phyloP scores from a whole-genome alignment of 2,888 invertebrate species.

The Sicus ferrugineus region DNA sequence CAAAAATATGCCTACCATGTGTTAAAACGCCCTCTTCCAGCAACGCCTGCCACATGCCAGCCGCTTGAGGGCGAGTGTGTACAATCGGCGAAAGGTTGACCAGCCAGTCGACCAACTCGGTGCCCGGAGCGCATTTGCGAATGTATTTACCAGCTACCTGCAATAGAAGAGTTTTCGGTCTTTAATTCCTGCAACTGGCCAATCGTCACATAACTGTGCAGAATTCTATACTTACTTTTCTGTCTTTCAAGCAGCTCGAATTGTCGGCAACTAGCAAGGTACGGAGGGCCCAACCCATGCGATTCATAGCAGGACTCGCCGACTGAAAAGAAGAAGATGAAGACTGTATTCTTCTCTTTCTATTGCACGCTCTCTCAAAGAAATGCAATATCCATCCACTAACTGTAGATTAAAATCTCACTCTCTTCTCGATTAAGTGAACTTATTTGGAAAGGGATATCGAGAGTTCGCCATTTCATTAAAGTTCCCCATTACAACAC shows the following conservation, averaged over 20 bases:
- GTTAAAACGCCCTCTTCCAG: constrained; percentile 81
- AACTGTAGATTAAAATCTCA: no score
- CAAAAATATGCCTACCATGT: constrained; percentile 70
- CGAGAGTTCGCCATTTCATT: no score
- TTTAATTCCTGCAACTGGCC: no score
- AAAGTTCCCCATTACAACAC: no score
- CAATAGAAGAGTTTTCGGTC: no score
- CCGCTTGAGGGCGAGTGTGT: constrained; percentile 74
- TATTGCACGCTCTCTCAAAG: no score
- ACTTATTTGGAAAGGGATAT: no score
- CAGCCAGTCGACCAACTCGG: constrained; percentile 84
- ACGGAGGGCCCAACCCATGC: constrained; percentile 76
- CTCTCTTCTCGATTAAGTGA: no score
- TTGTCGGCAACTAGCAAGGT: constrained; percentile 72
- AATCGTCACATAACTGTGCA: no score
- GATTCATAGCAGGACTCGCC: constrained; percentile 72
- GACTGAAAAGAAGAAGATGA: constrained; percentile 60
- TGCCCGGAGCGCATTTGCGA: constrained; percentile 77
- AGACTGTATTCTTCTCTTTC: no score
- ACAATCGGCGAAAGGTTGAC: constrained; percentile 71
- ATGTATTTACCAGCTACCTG: constrained; percentile 70
- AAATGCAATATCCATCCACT: no score
- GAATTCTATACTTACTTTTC: constrained; percentile 67
- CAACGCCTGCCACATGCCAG: constrained; percentile 85
- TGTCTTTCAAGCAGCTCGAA: constrained; percentile 72